Evolutionary conservation across 2,888 invertebrate genomes (phyloP).

Genomic region (Periphyllus acericola): DNA sequence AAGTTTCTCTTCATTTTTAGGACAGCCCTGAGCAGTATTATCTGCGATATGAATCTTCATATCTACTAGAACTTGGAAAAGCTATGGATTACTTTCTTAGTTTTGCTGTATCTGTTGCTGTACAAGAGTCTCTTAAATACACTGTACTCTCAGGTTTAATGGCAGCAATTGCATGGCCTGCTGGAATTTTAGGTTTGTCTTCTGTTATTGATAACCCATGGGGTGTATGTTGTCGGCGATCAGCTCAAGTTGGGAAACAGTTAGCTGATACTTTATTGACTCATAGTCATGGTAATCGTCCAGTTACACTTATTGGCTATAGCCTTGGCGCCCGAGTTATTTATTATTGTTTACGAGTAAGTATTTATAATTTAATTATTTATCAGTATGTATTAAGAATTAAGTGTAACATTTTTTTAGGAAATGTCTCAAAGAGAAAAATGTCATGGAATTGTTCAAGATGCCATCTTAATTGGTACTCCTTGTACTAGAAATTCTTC

Average conservation of each 20-base stretch:
- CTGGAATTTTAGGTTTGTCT: slow-evolving; percentile 72
- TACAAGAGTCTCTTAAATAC: slow-evolving; percentile 74
- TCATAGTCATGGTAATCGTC: slow-evolving; percentile 73
- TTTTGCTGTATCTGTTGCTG: slow-evolving; percentile 72
- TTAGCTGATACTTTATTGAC: slow-evolving; percentile 74
- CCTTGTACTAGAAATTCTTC: slow-evolving; percentile 72
- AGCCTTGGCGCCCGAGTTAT: slow-evolving; percentile 77
- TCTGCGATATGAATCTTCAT: slow-evolving; percentile 73
- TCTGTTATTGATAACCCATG: slow-evolving; percentile 75
- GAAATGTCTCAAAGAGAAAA: slow-evolving; percentile 70
- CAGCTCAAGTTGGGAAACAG: slow-evolving; percentile 73
- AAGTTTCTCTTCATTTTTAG: slow-evolving; percentile 66
- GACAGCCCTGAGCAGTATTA: slow-evolving; percentile 75
- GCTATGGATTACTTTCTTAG: slow-evolving; percentile 74
- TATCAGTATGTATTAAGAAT: background rate
- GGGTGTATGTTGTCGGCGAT: slow-evolving; percentile 74
- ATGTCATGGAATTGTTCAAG: slow-evolving; percentile 74
- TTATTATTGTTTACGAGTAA: slow-evolving; percentile 73
- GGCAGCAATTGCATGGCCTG: slow-evolving; percentile 75
- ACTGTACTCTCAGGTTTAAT: slow-evolving; percentile 74
- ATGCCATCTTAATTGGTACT: slow-evolving; percentile 74
- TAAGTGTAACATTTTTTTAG: slow-evolving; percentile 64
- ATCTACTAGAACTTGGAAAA: slow-evolving; percentile 72
- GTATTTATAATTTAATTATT: slow-evolving; percentile 39
- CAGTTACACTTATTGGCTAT: slow-evolving; percentile 75